Conservation (phyloP, 64 coral and sea anemone species). For the Trachythela sp. region DNA sequence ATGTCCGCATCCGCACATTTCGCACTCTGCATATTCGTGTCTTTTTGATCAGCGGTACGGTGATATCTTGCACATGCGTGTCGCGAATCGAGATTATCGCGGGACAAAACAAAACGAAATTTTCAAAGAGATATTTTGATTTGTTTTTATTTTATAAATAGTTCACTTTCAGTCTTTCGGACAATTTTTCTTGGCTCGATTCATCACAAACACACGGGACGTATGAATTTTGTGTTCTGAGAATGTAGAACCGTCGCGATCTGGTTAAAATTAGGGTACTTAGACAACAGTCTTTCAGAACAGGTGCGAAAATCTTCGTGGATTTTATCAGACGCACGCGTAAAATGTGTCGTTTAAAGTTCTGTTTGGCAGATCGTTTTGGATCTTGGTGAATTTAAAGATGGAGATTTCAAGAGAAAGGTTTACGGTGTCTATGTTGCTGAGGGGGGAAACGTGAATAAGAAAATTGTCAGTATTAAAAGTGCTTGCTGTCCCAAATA, state of each 20-base stretch:
- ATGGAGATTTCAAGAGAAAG: background rate
- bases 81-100: background rate
- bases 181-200: background rate
- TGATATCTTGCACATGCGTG: background rate
- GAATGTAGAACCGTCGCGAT: background rate
- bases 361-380: background rate
- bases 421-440: background rate
- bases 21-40: background rate
- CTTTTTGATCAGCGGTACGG: background rate
- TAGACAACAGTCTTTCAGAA: background rate
- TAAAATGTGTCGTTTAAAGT: background rate
- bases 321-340: background rate
- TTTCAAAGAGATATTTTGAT: background rate
- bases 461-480: background rate
- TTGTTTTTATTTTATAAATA: background rate
- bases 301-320: background rate
- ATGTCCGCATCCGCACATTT: too few species aligned
- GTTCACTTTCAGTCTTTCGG: background rate
- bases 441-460: background rate
- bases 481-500: background rate
- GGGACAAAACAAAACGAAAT: slow-evolving; percentile 13
- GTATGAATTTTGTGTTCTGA: background rate
- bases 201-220: background rate
- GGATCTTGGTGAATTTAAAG: background rate
- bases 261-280: background rate